phyloP scores from a whole-genome alignment of 1,140 invertebrate genomes.

The Drosophila parvula region DNA sequence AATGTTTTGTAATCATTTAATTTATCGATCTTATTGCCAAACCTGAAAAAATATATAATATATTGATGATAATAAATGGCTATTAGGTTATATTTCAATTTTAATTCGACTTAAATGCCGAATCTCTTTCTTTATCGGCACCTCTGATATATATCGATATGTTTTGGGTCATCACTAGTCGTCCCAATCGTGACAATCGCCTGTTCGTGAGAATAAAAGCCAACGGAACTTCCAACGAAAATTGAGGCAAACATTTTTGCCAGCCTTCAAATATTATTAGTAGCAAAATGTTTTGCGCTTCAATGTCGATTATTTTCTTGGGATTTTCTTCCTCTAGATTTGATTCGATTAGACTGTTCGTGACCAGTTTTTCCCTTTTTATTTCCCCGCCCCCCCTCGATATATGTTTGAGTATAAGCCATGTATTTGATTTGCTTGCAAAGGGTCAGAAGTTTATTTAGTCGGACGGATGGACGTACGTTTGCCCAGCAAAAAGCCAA shows the following conservation, averaged over 20 bases:
- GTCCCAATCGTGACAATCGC: conserved; percentile 2
- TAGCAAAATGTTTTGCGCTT: conserved; percentile 16
- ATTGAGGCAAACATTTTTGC: conserved; percentile 17
- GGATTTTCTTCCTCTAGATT: conserved; percentile 30
- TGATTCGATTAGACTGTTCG: conserved; percentile 41
- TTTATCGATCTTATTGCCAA: no score
- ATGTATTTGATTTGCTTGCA: conserved; percentile 22
- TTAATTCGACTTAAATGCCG: no score
- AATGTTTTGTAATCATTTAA: no score
- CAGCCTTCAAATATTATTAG: conserved; percentile 36
- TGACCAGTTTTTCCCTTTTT: conserved; percentile 17
- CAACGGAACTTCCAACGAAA: neutral
- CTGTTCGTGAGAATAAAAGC: neutral
- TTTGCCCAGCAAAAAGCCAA: neutral
- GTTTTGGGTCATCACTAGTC: neutral
- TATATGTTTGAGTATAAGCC: neutral
- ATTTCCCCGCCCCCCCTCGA: no score
- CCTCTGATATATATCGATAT: neutral
- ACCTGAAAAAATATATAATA: no score
- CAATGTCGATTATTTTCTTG: conserved; percentile 29
- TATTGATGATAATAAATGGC: neutral
- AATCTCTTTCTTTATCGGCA: neutral
- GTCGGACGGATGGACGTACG: neutral
- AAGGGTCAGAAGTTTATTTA: conserved; percentile 23
- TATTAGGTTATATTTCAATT: neutral